Percentiles rank a stretch among this genome's conserved stretches.
Conservation (phyloP, 2,113 vertebrate genomes). For the Grammomys surdaster region DNA sequence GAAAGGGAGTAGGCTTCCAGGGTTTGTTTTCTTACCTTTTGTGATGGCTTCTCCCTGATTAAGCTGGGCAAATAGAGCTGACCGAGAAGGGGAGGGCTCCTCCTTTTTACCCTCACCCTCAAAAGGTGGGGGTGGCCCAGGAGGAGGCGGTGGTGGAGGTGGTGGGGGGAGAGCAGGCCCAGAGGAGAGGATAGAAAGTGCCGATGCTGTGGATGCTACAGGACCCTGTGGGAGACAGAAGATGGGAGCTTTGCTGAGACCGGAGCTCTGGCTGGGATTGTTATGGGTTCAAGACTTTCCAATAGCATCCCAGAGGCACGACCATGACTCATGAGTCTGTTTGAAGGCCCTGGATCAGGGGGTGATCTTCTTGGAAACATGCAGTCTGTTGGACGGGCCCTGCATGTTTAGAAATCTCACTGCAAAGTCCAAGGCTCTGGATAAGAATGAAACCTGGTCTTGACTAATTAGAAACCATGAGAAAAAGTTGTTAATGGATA, state of each 20-base stretch:
- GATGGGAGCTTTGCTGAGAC: neutral
- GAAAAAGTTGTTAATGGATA: neutral
- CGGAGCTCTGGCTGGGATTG: too few species aligned
- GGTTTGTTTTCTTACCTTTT: slow-evolving; percentile 89
- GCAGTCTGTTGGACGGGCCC: neutral
- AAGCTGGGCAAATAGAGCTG: slow-evolving; percentile 94
- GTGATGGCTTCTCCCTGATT: slow-evolving; percentile 97
- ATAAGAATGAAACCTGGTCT: neutral
- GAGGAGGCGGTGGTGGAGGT: slow-evolving; percentile 88
- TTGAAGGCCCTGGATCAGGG: neutral
- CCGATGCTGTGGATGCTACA: slow-evolving; percentile 87
- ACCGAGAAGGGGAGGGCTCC: slow-evolving; percentile 87
- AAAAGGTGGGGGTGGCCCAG: slow-evolving; percentile 90
- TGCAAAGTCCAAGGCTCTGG: neutral
- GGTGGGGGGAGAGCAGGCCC: slow-evolving; percentile 84
- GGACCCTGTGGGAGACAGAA: slow-evolving; percentile 89
- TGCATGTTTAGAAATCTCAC: neutral
- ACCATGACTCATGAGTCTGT: neutral
- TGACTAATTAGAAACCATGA: neutral
- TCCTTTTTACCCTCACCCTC: slow-evolving; percentile 84
- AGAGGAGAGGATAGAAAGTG: slow-evolving; percentile 78
- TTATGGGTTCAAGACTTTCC: neutral
- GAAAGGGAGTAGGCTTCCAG: neutral
- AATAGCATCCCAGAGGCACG: neutral
- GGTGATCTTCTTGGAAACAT: neutral